These are phyloP conservation scores for Solenopsis invicta DNA, from an alignment of 1,140 invertebrate genomes.

Conservation along the genomic window DNA sequence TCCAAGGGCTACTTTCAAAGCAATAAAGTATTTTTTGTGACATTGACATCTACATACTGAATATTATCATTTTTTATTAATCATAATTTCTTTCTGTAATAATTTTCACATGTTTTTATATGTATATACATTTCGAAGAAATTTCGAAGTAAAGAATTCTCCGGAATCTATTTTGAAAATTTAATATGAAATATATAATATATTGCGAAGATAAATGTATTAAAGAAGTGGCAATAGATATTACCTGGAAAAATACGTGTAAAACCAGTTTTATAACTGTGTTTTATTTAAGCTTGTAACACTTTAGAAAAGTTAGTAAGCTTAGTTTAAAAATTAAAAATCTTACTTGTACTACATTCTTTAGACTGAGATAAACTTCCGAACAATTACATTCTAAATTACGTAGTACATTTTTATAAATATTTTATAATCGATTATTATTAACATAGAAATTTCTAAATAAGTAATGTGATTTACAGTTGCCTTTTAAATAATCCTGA, in stretches of 20 bases:
- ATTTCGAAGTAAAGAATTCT: neutral
- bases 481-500: neutral
- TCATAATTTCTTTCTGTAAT: neutral
- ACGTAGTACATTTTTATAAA: neutral
- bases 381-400: neutral
- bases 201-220: neutral
- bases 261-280: neutral
- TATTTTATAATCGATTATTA: neutral
- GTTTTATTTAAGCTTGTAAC: neutral
- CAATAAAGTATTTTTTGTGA: constrained; percentile 15
- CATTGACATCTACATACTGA: neutral
- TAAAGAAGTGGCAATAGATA: neutral
- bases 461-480: neutral
- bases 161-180: neutral
- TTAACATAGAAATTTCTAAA: neutral
- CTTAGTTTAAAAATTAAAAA: neutral
- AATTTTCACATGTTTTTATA: neutral
- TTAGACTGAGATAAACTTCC: neutral
- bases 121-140: neutral
- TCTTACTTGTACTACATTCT: neutral
- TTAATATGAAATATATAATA: neutral
- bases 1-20: constrained; percentile 31
- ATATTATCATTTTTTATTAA: neutral
- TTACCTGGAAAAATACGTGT: neutral
- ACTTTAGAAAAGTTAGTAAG: neutral